A percentile compares a stretch with the other conserved stretches of the same genome.
These are phyloP conservation scores for Drosophila antonietae DNA, from an alignment of 2,888 invertebrate species.

Conservation along the genomic window DNA sequence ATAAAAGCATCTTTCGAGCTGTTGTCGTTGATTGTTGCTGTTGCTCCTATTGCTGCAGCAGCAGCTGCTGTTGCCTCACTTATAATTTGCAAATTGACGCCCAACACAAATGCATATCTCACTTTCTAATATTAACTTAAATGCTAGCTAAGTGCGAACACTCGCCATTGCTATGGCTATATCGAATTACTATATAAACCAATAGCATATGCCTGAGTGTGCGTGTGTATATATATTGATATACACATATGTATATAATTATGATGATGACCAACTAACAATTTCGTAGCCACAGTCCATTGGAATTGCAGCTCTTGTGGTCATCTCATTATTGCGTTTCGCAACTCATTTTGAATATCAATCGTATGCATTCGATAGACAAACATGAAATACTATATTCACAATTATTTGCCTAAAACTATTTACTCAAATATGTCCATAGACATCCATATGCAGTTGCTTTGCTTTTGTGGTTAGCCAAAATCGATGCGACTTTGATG, in stretches of 20 bases:
- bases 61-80: conserved; percentile 46
- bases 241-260: neutral
- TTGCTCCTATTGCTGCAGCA: conserved; percentile 17
- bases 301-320: conserved; percentile 51
- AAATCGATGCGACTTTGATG: neutral
- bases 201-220: neutral
- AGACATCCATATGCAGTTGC: neutral
- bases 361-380: conserved; percentile 7
- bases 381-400: conserved; percentile 10
- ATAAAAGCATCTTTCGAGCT: conserved; percentile 26
- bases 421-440: conserved; percentile 8
- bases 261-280: conserved; percentile 36
- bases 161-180: conserved; percentile 22
- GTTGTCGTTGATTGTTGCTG: conserved; percentile 28
- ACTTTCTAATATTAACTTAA: conserved; percentile 24
- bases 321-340: conserved; percentile 52
- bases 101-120: conserved; percentile 36
- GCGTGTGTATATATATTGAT: neutral
- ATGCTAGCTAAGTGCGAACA: conserved; percentile 12
- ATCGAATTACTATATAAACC: conserved; percentile 41
- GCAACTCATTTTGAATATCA: conserved; percentile 16
- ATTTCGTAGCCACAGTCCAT: conserved; percentile 34
- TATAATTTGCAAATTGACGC: conserved; percentile 57
- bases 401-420: conserved; percentile 1
- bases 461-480: neutral